These are phyloP conservation scores for Lasioglossum marginatum DNA, from an alignment of 2,888 invertebrate species.

Conservation along the genomic window DNA sequence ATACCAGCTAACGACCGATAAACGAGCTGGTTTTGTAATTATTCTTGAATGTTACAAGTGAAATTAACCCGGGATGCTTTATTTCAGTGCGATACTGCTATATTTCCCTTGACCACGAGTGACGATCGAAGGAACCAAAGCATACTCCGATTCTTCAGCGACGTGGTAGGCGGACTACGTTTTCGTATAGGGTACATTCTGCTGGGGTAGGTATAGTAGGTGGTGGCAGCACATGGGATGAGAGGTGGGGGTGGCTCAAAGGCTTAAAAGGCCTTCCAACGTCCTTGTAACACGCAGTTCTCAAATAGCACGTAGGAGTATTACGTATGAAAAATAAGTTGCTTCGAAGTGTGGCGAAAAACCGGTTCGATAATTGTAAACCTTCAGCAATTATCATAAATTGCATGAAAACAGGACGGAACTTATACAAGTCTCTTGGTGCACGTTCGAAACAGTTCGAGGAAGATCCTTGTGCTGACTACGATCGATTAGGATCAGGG, in stretches of 20 bases:
- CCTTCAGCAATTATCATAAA: background rate
- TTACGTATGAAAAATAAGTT: constrained; percentile 35
- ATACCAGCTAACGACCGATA: background rate
- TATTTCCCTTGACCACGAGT: constrained; percentile 27
- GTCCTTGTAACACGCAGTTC: constrained; percentile 81
- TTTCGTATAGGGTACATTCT: constrained; percentile 58
- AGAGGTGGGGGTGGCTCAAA: constrained; percentile 72
- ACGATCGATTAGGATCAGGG: background rate
- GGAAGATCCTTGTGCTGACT: background rate
- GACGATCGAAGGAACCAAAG: constrained; percentile 65
- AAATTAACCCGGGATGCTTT: constrained; percentile 18
- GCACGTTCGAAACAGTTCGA: background rate
- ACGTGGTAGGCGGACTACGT: constrained; percentile 58
- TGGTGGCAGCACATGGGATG: constrained; percentile 68
- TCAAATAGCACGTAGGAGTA: constrained; percentile 70
- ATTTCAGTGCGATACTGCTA: constrained; percentile 16
- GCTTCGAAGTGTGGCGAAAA: constrained; percentile 49
- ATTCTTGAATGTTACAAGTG: background rate
- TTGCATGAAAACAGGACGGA: background rate
- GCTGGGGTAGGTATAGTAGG: constrained; percentile 16
- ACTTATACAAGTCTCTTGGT: background rate
- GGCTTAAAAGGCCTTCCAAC: constrained; percentile 82
- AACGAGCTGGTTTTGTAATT: background rate
- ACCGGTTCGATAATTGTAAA: background rate
- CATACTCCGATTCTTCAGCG: constrained; percentile 52